Percentiles rank a stretch among this genome's conserved stretches.
phyloP scores from a whole-genome alignment of 2,888 invertebrate species.

The Rhaphigaster nebulosa region DNA sequence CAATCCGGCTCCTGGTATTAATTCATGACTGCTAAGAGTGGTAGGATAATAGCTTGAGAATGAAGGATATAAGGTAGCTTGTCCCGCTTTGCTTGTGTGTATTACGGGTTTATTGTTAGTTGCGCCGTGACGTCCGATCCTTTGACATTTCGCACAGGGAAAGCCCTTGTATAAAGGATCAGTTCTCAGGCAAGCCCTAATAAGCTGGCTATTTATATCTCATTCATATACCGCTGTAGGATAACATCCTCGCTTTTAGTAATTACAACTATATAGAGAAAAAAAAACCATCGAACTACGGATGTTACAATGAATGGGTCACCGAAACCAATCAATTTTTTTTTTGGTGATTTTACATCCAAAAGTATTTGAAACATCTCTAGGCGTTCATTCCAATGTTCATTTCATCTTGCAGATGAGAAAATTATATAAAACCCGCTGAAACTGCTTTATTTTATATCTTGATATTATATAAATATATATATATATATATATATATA shows the following conservation, averaged over 20 bases:
- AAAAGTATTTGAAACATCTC: too few relatives aligned
- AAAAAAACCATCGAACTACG: too few relatives aligned
- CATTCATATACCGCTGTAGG: not conserved
- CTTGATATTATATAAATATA: too few relatives aligned
- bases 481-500: too few relatives aligned
- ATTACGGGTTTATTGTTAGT: not conserved
- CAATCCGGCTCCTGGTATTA: not conserved
- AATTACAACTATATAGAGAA: too few relatives aligned
- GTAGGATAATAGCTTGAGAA: not conserved
- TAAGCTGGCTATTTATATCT: not conserved
- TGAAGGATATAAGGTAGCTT: not conserved
- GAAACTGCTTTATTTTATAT: too few relatives aligned
- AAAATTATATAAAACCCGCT: too few relatives aligned
- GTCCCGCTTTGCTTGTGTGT: not conserved
- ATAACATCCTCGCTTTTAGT: not conserved
- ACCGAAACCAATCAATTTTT: too few relatives aligned
- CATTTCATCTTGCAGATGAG: too few relatives aligned
- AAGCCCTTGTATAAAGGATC: not conserved
- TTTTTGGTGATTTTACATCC: too few relatives aligned
- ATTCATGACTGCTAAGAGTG: not conserved
- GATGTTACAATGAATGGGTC: too few relatives aligned
- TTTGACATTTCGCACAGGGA: not conserved
- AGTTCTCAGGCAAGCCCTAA: not conserved
- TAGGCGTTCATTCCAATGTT: too few relatives aligned
- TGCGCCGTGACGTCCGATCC: not conserved